A percentile compares a stretch with the other conserved stretches of the same genome.
phyloP scores from a whole-genome alignment of 1,140 invertebrate genomes.

The Trichonephila clavipes region DNA sequence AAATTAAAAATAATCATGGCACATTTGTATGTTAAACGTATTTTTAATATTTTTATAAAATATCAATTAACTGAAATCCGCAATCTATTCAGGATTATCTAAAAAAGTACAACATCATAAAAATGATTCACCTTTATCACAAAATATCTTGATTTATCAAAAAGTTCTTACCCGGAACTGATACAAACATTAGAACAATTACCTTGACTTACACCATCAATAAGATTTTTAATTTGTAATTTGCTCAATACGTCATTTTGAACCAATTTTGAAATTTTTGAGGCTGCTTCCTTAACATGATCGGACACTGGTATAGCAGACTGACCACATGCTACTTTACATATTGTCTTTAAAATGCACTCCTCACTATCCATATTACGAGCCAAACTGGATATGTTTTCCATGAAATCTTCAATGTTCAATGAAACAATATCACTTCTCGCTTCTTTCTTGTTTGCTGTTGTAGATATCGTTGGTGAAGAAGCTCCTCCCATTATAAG shows the following conservation, averaged over 20 bases:
- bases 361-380: constrained; percentile 43
- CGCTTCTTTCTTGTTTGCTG: constrained; percentile 39
- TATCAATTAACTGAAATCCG: too few relatives aligned
- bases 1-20: too few relatives aligned
- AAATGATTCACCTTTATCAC: too few relatives aligned
- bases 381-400: constrained; percentile 28
- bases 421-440: not conserved
- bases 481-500: constrained; percentile 18
- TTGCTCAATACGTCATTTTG: constrained; percentile 35
- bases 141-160: too few relatives aligned
- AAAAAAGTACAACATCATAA: too few relatives aligned
- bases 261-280: not conserved
- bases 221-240: not conserved
- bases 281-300: constrained; percentile 33
- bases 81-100: too few relatives aligned
- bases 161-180: not conserved
- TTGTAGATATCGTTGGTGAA: not conserved
- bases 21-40: too few relatives aligned
- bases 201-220: constrained; percentile 49
- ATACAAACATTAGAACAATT: constrained; percentile 55
- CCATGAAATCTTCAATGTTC: not conserved
- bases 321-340: constrained; percentile 15
- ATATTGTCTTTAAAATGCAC: constrained; percentile 43
- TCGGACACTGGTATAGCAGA: not conserved
- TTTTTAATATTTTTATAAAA: too few relatives aligned